phyloP scores from a whole-genome alignment of 2,888 invertebrate genomes.

The Tetheella fluctuosa region DNA sequence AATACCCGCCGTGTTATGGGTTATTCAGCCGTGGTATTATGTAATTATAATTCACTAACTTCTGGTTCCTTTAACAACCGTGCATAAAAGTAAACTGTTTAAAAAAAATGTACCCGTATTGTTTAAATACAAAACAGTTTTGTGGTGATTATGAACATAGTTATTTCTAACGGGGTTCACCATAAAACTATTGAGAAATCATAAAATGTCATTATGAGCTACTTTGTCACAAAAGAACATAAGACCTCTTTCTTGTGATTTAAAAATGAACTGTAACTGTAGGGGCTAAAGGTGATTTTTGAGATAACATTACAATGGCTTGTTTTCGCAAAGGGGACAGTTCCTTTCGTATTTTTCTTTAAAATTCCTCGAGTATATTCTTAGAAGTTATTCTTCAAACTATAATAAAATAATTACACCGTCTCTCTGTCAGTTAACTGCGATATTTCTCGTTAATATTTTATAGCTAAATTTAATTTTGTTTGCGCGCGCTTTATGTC shows the following conservation, averaged over 20 bases:
- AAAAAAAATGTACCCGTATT: background rate
- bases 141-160: background rate
- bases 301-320: background rate
- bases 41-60: background rate
- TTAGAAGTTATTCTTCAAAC: conserved; percentile 39
- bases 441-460: conserved; percentile 39
- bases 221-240: background rate
- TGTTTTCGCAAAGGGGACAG: conserved; percentile 20
- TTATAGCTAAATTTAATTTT: conserved; percentile 42
- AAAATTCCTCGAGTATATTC: conserved; percentile 29
- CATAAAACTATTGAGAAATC: conserved; percentile 47
- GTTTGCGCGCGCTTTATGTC: conserved; percentile 23
- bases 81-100: background rate
- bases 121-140: background rate
- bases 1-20: background rate
- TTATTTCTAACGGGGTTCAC: conserved; percentile 38
- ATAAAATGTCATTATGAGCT: conserved; percentile 21
- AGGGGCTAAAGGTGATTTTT: background rate
- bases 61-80: background rate
- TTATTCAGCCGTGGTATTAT: background rate
- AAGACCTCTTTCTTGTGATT: background rate
- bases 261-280: background rate
- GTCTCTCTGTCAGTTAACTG: conserved; percentile 36
- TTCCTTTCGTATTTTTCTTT: conserved; percentile 25
- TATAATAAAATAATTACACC: conserved; percentile 55